Percentiles rank a stretch among this genome's conserved stretches.
These are phyloP conservation scores for Chymomyza caudatula DNA, from an alignment of 2,888 invertebrate genomes.

Conservation along the genomic window DNA sequence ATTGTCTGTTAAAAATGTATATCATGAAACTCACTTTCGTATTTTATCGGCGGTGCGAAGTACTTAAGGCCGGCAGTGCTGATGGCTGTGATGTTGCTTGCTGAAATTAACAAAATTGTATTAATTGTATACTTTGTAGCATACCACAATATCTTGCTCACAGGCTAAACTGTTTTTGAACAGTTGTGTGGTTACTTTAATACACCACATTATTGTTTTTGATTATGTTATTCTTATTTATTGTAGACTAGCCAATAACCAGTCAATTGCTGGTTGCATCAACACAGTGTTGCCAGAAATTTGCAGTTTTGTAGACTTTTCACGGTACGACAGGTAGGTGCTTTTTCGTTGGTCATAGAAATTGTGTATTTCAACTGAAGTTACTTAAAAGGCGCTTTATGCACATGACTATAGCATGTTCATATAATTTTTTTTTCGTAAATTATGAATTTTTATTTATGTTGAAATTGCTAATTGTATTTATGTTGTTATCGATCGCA, in stretches of 20 bases:
- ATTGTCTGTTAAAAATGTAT: slow-evolving; percentile 17
- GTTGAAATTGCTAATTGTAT: slow-evolving; percentile 28
- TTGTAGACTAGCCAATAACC: not conserved
- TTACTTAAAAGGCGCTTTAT: not conserved
- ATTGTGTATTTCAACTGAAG: not conserved
- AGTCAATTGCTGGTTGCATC: slow-evolving; percentile 37
- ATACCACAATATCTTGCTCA: slow-evolving; percentile 13
- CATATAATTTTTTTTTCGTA: not conserved
- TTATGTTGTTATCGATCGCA: slow-evolving; percentile 18
- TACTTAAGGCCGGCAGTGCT: slow-evolving; percentile 82
- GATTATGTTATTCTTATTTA: not conserved
- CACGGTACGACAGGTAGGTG: not conserved
- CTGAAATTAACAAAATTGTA: slow-evolving; percentile 15
- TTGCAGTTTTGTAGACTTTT: not conserved
- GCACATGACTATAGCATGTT: too few species aligned
- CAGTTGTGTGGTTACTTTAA: slow-evolving; percentile 43
- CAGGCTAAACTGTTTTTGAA: slow-evolving; percentile 37
- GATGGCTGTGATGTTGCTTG: slow-evolving; percentile 32
- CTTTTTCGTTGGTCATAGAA: not conserved
- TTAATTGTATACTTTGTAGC: slow-evolving; percentile 10
- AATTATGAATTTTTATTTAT: not conserved
- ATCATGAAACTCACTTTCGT: slow-evolving; percentile 80
- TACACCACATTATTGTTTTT: slow-evolving; percentile 42
- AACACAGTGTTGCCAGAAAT: slow-evolving; percentile 45
- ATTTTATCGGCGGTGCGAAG: slow-evolving; percentile 84